Evolutionary conservation across 2,113 vertebrate genomes (phyloP), one percentile per base, ranked within the genome.

Genomic region (Sinocyclocheilus anshuiensis): DNA sequence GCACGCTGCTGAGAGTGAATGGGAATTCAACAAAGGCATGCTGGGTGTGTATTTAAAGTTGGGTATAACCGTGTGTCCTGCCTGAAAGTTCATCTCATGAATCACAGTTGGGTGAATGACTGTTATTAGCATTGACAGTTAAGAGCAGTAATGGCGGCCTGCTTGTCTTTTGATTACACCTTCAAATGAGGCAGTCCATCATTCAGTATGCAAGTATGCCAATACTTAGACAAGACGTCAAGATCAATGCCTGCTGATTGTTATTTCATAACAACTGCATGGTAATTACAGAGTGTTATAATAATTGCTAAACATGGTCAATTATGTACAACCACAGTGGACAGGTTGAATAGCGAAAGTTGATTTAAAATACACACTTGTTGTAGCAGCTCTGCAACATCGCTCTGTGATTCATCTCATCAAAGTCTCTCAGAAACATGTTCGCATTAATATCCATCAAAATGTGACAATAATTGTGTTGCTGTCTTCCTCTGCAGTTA

Each of bases 371-470:
- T 26, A n/a, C 20, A 63, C 57, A 50, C 42, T 80, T 29, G 39
- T 16, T 50, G 55, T 65, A 69, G 63, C 6, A 22, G 42, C 42
- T 42, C 42, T 42, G 42, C 1, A 42, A 42, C 42, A 42, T 9
- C 8, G 59, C 42, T 16, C 36, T 55, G 9, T 67, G 84, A 89
- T 87, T 90, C 80, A 91, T 90, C 36, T 9, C 59, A 45, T 29
- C 24, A 78, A 18, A 61, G 85, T 72, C 50, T 84, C 71, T 67
- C 71, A 83, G 53, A 88, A 89, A 89, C 74, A 86, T 55, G 81
- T 86, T 87, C 36, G 75, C 84, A 74, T 90, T 87, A 88, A 90
- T 89, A 92, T 88, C 89, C 84, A 86, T 91, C 91, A 92, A 87
- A 88, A 75, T 69, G 48, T 84, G 84, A 90, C 86, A 89, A 83